phyloP scores from a whole-genome alignment of 2,797 vertebrate species.

The Falco naumanni region DNA sequence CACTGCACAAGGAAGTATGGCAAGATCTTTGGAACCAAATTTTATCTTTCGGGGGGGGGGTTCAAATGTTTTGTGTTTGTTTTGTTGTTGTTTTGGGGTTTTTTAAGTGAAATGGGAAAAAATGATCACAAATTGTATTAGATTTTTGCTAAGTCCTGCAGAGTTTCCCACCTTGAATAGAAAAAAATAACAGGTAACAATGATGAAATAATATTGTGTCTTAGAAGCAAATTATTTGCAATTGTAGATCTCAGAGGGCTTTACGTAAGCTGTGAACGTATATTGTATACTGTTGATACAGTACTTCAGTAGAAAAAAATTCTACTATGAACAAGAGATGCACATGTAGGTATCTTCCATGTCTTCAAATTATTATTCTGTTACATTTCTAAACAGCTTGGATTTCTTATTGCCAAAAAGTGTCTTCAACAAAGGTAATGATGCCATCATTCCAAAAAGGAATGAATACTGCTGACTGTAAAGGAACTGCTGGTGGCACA shows the following conservation, averaged over 20 bases:
- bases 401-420: neutral
- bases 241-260: neutral
- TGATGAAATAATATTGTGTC: neutral
- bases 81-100: neutral
- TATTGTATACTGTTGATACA: neutral
- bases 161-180: neutral
- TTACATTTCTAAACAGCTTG: neutral
- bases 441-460: neutral
- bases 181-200: neutral
- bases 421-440: neutral
- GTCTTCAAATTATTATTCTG: neutral
- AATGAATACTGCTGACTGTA: neutral
- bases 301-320: neutral
- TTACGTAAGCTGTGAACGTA: neutral
- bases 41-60: no score
- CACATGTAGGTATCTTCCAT: neutral
- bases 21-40: neutral
- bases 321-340: no score
- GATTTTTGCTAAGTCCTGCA: neutral
- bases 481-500: no score
- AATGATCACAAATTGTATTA: neutral
- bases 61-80: neutral
- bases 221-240: neutral
- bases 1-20: neutral
- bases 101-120: neutral